These are phyloP conservation scores for Neosilurus mollespiculum DNA, from an alignment of 2,797 vertebrate genomes.

Conservation along the genomic window DNA sequence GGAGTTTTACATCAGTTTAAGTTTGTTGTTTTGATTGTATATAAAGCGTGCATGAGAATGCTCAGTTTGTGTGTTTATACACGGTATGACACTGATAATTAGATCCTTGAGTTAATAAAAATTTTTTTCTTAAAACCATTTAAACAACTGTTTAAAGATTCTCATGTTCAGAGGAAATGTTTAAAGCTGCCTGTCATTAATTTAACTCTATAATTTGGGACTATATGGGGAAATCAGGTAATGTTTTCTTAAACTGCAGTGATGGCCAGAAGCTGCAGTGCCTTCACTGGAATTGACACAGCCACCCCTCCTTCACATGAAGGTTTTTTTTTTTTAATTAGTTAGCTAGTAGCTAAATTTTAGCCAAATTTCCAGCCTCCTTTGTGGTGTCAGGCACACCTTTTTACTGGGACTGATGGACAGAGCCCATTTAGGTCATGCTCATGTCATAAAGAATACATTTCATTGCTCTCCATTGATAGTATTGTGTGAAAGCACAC, in stretches of 20 bases:
- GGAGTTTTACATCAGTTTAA: neutral
- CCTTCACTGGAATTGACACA: neutral
- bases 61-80: neutral
- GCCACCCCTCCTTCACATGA: neutral
- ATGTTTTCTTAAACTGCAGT: neutral
- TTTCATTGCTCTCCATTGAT: too few species aligned
- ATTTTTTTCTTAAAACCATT: neutral
- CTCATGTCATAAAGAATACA: too few species aligned
- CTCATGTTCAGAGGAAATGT: neutral
- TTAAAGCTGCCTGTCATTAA: neutral
- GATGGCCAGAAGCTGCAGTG: neutral
- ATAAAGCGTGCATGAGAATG: neutral
- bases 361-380: neutral
- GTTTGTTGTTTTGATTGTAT: slow-evolving; percentile 1
- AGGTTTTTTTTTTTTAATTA: too few species aligned
- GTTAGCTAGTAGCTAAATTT: too few species aligned
- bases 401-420: neutral
- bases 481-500: too few species aligned
- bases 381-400: neutral
- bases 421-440: neutral
- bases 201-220: neutral
- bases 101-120: neutral
- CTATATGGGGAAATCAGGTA: neutral
- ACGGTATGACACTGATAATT: neutral
- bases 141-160: neutral